A percentile compares a stretch with the other conserved stretches of the same genome.
phyloP scores from a whole-genome alignment of 2,797 vertebrate species.

The Cynodonichthys magdalenae region DNA sequence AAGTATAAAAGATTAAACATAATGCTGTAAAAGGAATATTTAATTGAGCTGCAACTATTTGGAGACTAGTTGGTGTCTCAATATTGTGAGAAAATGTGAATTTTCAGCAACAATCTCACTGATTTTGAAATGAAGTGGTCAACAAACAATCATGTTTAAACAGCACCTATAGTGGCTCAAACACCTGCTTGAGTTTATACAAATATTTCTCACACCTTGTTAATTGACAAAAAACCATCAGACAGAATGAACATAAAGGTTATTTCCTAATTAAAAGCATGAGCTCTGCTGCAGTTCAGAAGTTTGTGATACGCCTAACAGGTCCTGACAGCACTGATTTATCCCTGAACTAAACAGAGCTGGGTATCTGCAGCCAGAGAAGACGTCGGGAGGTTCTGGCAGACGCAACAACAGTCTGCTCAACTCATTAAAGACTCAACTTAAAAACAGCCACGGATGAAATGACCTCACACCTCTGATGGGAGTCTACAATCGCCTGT shows the following conservation, averaged over 20 bases:
- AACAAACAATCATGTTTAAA: too few species aligned
- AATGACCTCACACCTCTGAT: constrained; percentile 28
- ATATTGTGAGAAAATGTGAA: too few species aligned
- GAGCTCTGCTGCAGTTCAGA: constrained; percentile 27
- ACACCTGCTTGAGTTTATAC: neutral
- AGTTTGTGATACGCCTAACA: constrained; percentile 17
- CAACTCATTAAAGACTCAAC: constrained; percentile 55
- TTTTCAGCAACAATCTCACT: too few species aligned
- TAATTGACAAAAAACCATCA: neutral
- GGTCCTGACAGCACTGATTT: constrained; percentile 46
- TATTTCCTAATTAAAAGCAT: constrained; percentile 15
- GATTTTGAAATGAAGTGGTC: too few species aligned
- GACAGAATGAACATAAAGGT: constrained; percentile 19
- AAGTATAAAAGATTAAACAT: too few species aligned
- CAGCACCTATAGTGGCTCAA: too few species aligned
- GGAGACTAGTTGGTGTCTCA: too few species aligned
- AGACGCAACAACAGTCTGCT: constrained; percentile 25
- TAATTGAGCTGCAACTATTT: too few species aligned
- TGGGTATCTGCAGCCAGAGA: constrained; percentile 40
- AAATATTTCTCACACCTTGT: neutral
- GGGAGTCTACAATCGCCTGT: neutral
- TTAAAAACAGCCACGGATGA: constrained; percentile 20
- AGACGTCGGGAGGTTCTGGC: constrained; percentile 17
- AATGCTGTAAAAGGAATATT: too few species aligned
- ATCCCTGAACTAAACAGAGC: constrained; percentile 69